Base-by-base conservation (phyloP, 1,140 invertebrate genomes). In the Brachionus rubens region DNA sequence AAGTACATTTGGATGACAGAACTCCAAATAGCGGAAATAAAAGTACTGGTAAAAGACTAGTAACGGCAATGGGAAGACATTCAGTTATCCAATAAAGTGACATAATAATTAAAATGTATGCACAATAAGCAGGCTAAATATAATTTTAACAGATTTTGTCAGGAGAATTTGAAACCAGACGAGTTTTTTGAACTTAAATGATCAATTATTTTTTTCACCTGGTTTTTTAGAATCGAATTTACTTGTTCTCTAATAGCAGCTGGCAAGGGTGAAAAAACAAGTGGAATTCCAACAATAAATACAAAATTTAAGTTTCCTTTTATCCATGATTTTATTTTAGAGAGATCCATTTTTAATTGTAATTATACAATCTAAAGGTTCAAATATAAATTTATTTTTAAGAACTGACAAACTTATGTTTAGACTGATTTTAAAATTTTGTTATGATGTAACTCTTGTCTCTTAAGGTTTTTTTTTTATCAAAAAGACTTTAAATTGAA, bases 41-140 rank as follows among this genome's bases (percentile, higher is more conserved):
- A 52, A 86, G 78, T 1, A 86, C 77, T 1, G 86, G 86, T 7
- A 88, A 68, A 10, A 87, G 76, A 28, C 87, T 80, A 7, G 87
- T 87, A 0, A 83, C 82, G 0, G 84, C 79, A 33, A 88, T 79
- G 0, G 87, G 86, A n/a, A 88, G 77, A 10, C 82, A 81, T 77
- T 87, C 86, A 24, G 81, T 81, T n/a, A 85, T 76, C 86, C 87
- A 87, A 52, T 86, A 83, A 16, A 40, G 2, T 21, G 16, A 33
- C 68, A 72, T 72, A 16, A 72, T 72, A 14, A 72, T 16, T 36
- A 72, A 33, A 5, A 72, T 14, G 33, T 72, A 72, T 12, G 14
- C 68, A 72, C 68, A 72, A 28, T 50, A 72, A 12, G 68, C 68
- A 19, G 46, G 28, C 28, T 72, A 21, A 36, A 12, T 2, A 48